phyloP scores from a whole-genome alignment of 1,140 invertebrate species.

The Philaenus spumarius region DNA sequence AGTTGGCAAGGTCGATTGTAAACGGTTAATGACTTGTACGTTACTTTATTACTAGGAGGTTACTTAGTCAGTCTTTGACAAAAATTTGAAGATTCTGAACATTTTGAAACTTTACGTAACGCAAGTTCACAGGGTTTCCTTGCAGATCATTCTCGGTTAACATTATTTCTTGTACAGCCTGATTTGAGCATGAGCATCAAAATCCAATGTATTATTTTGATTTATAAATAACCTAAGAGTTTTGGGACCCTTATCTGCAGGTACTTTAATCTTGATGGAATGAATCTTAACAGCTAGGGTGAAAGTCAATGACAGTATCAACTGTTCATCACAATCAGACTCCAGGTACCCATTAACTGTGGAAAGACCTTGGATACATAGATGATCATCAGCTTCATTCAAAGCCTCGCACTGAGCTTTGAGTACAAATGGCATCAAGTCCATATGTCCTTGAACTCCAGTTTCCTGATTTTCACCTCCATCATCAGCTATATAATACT shows the following conservation, averaged over 20 bases:
- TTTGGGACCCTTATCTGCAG: slow-evolving; percentile 86
- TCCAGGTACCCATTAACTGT: too few species aligned
- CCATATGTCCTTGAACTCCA: too few species aligned
- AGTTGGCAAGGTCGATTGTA: too few species aligned
- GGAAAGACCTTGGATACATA: too few species aligned
- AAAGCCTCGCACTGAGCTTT: too few species aligned
- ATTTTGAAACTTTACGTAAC: slow-evolving; percentile 98
- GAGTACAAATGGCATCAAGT: too few species aligned
- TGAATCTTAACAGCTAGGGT: slow-evolving; percentile 95
- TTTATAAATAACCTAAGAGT: slow-evolving; percentile 94
- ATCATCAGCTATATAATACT: too few species aligned
- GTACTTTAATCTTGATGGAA: slow-evolving; percentile 89
- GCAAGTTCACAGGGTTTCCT: slow-evolving; percentile 71
- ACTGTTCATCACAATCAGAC: slow-evolving; percentile 18
- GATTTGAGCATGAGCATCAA: slow-evolving; percentile 83
- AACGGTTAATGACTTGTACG: too few species aligned
- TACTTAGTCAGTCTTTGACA: slow-evolving; percentile 75
- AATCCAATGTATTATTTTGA: slow-evolving; percentile 92
- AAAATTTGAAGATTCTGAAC: slow-evolving; percentile 94
- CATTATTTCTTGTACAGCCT: slow-evolving; percentile 82
- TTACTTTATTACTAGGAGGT: too few species aligned
- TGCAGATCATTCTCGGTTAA: slow-evolving; percentile 72
- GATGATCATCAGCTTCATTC: too few species aligned
- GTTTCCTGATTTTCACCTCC: too few species aligned
- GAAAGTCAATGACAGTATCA: slow-evolving; percentile 90